phyloP scores from a whole-genome alignment of 2,797 vertebrate species.

The Jordanella pulchra region DNA sequence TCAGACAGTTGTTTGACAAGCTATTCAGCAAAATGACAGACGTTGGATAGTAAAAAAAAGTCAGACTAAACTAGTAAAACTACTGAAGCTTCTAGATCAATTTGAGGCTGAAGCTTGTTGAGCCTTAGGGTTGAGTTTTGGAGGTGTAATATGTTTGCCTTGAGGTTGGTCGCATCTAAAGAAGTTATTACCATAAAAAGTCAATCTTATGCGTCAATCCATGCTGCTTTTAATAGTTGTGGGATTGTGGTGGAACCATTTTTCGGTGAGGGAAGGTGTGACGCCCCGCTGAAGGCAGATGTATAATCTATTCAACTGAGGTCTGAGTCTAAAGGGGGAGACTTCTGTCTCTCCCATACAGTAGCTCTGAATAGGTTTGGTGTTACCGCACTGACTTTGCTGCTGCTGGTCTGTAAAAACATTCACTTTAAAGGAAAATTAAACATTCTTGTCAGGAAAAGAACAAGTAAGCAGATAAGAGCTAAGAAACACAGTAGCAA shows the following conservation, averaged over 20 bases:
- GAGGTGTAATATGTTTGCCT: not conserved
- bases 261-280: not conserved
- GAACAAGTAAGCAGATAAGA: not conserved
- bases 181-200: not conserved
- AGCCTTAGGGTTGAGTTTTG: not conserved
- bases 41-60: not conserved
- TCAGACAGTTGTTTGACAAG: not conserved
- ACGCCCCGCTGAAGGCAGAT: not conserved
- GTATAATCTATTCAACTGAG: not conserved
- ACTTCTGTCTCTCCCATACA: not conserved
- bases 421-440: not conserved
- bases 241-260: constrained; percentile 8
- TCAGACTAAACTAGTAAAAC: not conserved
- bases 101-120: not conserved
- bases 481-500: not conserved
- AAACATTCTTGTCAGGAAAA: not conserved
- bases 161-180: not conserved
- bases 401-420: not conserved
- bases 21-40: too few relatives aligned
- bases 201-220: not conserved
- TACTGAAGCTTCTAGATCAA: not conserved
- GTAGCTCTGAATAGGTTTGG: not conserved
- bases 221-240: not conserved
- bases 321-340: not conserved
- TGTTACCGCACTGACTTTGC: not conserved